phyloP scores from a whole-genome alignment of 2,888 invertebrate species.

The Crematogaster levior region DNA sequence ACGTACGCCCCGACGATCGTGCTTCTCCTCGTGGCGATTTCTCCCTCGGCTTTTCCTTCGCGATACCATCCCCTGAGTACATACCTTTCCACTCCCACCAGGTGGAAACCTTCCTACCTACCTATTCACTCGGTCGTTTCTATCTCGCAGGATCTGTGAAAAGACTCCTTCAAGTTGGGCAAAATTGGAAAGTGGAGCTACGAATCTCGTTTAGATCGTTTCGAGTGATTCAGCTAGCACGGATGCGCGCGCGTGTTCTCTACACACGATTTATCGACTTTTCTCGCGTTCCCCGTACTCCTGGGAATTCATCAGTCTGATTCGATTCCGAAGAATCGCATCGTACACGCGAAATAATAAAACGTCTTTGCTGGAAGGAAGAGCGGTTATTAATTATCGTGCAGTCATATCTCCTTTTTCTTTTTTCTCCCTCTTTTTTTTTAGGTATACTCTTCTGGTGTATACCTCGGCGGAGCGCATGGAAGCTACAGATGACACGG shows the following conservation, averaged over 20 bases:
- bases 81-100: not conserved
- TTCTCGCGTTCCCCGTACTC: conserved; percentile 6
- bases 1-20: conserved; percentile 52
- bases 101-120: not conserved
- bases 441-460: not conserved
- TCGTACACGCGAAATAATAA: conserved; percentile 19
- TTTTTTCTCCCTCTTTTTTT: not conserved
- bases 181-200: conserved; percentile 57
- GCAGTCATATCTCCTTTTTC: not conserved
- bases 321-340: conserved; percentile 8
- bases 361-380: not conserved
- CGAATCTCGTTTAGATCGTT: conserved; percentile 64
- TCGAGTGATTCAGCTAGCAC: conserved; percentile 33
- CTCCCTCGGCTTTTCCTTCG: conserved; percentile 33
- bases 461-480: conserved; percentile 13
- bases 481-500: conserved; percentile 33
- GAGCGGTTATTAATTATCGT: conserved; percentile 42
- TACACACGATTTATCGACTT: conserved; percentile 54
- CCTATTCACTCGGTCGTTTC: conserved; percentile 24
- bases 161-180: conserved; percentile 35
- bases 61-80: conserved; percentile 28
- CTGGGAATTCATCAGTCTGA: not conserved
- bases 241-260: not conserved
- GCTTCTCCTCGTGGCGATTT: conserved; percentile 24
- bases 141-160: conserved; percentile 50